A percentile compares a stretch with the other conserved stretches of the same genome.
Evolutionary conservation across 2,888 invertebrate species (phyloP).

Genomic region (Chrysopilus asiliformis): DNA sequence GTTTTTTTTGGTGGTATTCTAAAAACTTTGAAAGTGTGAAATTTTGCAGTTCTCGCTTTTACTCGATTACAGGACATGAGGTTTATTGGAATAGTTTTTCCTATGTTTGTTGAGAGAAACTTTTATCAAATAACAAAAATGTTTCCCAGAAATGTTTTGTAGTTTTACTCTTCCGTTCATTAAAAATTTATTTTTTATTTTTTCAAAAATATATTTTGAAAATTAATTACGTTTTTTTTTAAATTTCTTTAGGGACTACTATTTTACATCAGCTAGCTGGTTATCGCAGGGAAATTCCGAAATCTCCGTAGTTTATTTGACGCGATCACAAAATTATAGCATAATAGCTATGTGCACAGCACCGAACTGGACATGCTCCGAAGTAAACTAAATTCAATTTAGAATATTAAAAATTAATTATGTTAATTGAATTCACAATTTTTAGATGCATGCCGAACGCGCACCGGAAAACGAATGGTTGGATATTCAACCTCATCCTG

Average conservation of each 20-base stretch:
- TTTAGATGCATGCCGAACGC: slow-evolving; percentile 66
- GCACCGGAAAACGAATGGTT: slow-evolving; percentile 77
- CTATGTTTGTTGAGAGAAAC: neutral
- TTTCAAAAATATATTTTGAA: too few species aligned
- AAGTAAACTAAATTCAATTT: slow-evolving; percentile 42
- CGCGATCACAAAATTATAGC: slow-evolving; percentile 83
- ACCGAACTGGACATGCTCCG: slow-evolving; percentile 71
- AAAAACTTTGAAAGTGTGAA: too few species aligned
- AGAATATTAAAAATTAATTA: neutral
- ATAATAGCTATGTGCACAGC: slow-evolving; percentile 74
- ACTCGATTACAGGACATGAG: too few species aligned
- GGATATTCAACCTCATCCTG: slow-evolving; percentile 70
- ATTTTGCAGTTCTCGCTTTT: too few species aligned
- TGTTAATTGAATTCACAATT: slow-evolving; percentile 1
- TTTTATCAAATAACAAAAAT: too few species aligned
- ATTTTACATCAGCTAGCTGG: slow-evolving; percentile 87
- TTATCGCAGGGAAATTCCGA: slow-evolving; percentile 60
- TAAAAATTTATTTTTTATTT: too few species aligned
- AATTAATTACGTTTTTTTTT: too few species aligned
- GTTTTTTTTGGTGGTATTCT: too few species aligned
- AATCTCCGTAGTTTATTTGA: slow-evolving; percentile 84
- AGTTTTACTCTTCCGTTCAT: too few species aligned
- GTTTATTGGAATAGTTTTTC: neutral
- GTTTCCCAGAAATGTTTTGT: too few species aligned
- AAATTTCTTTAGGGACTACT: slow-evolving; percentile 57